These are phyloP conservation scores for Trachelus iudaicus DNA, from an alignment of 2,888 invertebrate genomes.

Conservation along the genomic window DNA sequence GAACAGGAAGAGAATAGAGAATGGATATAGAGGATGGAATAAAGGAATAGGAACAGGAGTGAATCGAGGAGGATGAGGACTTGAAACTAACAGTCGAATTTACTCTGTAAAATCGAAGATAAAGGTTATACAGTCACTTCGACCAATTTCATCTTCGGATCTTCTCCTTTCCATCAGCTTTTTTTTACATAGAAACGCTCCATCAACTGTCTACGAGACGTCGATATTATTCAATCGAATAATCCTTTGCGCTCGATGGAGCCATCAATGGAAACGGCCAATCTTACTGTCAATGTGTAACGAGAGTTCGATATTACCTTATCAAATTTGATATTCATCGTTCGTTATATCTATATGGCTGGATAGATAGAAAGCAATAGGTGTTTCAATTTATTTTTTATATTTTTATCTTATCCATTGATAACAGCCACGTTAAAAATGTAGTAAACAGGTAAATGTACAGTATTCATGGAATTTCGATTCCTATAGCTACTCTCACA, in stretches of 20 bases:
- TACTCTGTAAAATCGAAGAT: slow-evolving; percentile 10
- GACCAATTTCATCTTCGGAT: slow-evolving; percentile 22
- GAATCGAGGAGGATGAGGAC: not conserved
- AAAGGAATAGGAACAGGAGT: not conserved
- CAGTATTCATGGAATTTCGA: not conserved
- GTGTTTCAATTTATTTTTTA: not conserved
- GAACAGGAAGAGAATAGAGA: not conserved
- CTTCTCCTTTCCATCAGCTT: slow-evolving; percentile 21
- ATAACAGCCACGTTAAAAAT: not conserved
- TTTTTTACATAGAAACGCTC: slow-evolving; percentile 2
- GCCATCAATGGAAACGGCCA: slow-evolving; percentile 19
- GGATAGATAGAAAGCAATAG: not conserved
- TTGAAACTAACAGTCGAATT: not conserved
- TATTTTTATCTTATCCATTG: not conserved
- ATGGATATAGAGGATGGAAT: not conserved
- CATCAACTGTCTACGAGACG: slow-evolving; percentile 29
- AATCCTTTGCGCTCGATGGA: slow-evolving; percentile 29
- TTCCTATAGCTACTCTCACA: not conserved
- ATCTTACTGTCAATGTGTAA: slow-evolving; percentile 23
- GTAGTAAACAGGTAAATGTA: not conserved
- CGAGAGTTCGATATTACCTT: slow-evolving; percentile 27
- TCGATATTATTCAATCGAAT: slow-evolving; percentile 46
- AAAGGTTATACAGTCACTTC: slow-evolving; percentile 30
- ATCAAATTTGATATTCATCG: not conserved
- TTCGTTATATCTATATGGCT: not conserved